phyloP scores from a whole-genome alignment of 2,797 vertebrate genomes.

The Enteromius anoplus region DNA sequence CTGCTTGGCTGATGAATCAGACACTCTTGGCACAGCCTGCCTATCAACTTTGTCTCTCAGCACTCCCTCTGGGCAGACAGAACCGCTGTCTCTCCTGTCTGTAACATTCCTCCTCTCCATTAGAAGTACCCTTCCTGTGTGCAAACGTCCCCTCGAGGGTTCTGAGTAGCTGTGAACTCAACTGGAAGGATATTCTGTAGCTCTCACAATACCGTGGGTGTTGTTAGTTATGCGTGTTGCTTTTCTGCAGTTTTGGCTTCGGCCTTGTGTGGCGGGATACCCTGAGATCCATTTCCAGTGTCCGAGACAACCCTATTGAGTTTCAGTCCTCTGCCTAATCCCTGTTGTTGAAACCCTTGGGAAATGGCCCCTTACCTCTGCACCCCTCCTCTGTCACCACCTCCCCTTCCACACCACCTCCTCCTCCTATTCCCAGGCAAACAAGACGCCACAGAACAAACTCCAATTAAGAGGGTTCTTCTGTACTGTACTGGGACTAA shows the following conservation, averaged over 20 bases:
- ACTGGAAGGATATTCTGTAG: slow-evolving; percentile 69
- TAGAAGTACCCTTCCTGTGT: slow-evolving; percentile 72
- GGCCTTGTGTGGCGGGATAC: slow-evolving; percentile 71
- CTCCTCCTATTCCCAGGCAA: slow-evolving; percentile 72
- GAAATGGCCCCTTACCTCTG: slow-evolving; percentile 68
- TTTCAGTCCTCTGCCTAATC: slow-evolving; percentile 76
- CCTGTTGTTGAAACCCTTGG: slow-evolving; percentile 81
- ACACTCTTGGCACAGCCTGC: slow-evolving; percentile 72
- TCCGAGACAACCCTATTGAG: slow-evolving; percentile 73
- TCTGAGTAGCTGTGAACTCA: slow-evolving; percentile 77
- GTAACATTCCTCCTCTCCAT: slow-evolving; percentile 73
- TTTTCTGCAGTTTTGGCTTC: slow-evolving; percentile 71
- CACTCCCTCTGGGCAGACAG: slow-evolving; percentile 66
- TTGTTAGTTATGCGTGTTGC: slow-evolving; percentile 68
- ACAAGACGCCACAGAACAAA: slow-evolving; percentile 77
- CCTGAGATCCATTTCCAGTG: slow-evolving; percentile 75
- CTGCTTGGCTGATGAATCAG: slow-evolving; percentile 66
- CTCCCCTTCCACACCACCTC: slow-evolving; percentile 38
- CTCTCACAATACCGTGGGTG: slow-evolving; percentile 65
- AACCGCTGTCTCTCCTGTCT: slow-evolving; percentile 58
- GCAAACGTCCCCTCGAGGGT: slow-evolving; percentile 65
- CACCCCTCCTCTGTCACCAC: slow-evolving; percentile 43
- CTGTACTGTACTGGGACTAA: slow-evolving; percentile 74
- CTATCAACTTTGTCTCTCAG: slow-evolving; percentile 68
- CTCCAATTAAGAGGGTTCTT: slow-evolving; percentile 79